Evolutionary conservation across 2,797 vertebrate species (phyloP), one percentile per base, ranked within the genome.

Genomic region (Galaxias olidus): DNA sequence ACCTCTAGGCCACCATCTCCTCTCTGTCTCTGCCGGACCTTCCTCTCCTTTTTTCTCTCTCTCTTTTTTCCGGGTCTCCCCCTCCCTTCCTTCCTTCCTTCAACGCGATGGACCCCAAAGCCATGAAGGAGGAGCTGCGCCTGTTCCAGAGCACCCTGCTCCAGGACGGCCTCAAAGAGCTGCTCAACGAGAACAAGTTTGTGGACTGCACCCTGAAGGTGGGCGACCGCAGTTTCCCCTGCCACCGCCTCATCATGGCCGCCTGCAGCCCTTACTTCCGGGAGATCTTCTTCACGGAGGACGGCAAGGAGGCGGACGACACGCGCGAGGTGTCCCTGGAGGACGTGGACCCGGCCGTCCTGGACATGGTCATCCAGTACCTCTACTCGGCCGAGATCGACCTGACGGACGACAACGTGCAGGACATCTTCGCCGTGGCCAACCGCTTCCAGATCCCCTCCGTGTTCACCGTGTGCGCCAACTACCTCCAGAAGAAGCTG

Each of bases 261-360:
- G 97, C 98, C 54, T 99, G 98, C 77, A 99, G 98, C 78, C 98
- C 98, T n/a, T 99, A 98, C 83, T 99, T 99, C 90, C 92, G 96
- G 77, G 98, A 98, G 83, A 93, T 96, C 73, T 99, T 99, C 89
- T 94, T 99, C 87, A 94, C 95, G 0, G 97, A 98, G 75, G 93
- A 97, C 15, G 94, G 92, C 9, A 97, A 97, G 87, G 94, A 95
- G 65, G 94, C 92, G 78, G 95, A 96, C 84, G 85, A 87, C 80
- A 90, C 85, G 44, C 96, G 95, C 80, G 96, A 98, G 83, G 91
- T 99, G 4, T 89, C 95, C 2, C 78, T 99, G 72, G 96, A 99
- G 2, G 94, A 98, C 0, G 94, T 97, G 47, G 96, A 99, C 65
- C 94, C 97, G 0, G 81, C 76, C 57, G 65, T 95, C 40, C 86